Evolutionary conservation across 2,113 vertebrate genomes (phyloP).

Genomic region (Benitochromis conjunctus): DNA sequence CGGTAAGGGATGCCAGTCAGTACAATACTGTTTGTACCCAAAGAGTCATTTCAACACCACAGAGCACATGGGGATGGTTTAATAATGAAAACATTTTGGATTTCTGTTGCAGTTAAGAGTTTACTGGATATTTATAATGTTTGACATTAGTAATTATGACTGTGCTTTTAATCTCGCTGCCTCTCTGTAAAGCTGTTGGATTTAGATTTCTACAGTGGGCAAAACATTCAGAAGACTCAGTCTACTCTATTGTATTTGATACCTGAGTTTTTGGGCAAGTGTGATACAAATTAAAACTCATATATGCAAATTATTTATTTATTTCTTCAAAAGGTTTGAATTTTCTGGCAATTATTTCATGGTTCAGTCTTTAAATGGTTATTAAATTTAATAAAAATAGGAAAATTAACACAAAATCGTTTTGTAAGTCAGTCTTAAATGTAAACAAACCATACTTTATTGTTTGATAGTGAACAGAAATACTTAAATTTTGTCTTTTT

Average conservation of each 20-base stretch:
- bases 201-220: background rate
- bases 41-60: background rate
- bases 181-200: background rate
- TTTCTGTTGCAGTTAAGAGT: background rate
- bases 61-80: background rate
- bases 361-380: background rate
- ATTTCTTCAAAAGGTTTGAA: background rate
- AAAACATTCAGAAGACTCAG: background rate
- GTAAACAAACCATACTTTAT: background rate
- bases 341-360: background rate
- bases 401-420: background rate
- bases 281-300: background rate
- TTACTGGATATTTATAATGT: background rate
- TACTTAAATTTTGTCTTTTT: background rate
- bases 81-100: background rate
- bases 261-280: background rate
- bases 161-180: background rate
- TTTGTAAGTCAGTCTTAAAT: background rate
- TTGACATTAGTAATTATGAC: background rate
- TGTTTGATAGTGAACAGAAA: background rate
- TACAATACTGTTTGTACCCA: background rate
- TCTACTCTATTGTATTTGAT: background rate
- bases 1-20: slow-evolving; percentile 72
- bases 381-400: background rate
- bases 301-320: background rate